Base-by-base conservation (phyloP, 2,797 vertebrate species). In the Sebastes variabilis region DNA sequence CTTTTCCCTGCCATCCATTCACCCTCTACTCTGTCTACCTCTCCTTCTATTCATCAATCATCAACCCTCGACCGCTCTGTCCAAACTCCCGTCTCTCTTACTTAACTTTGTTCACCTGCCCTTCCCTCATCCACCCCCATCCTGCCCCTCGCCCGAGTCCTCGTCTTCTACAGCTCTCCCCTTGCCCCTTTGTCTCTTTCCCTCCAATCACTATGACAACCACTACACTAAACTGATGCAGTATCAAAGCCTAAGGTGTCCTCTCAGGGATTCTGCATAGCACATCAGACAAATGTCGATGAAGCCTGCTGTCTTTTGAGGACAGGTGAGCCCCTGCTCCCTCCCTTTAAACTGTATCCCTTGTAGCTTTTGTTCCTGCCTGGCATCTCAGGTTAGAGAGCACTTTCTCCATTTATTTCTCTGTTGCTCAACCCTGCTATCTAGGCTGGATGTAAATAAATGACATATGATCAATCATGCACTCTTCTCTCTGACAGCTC, bases 201-300 rank as follows among this genome's bases (percentile, higher is more conserved):
- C 34, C 62, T 20, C 9, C n/a, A 8, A 52, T 84, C 73, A 66
- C 61, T 66, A 55, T 81, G 88, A 88, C 86, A 91, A 86, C 81
- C 78, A 56, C 75, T 70, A 82, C 82, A 85, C 80, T 62, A 79
- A 89, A 73, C 82, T 77, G 82, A 83, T 80, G 83, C 78, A 6
- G 81, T 84, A 92, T 91, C 90, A 89, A 82, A 90, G 86, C 84
- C 77, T 6, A 1, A 66, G 86, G 75, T 88, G 74, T 66, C 78
- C 84, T 87, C 72, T 32, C 4, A 1, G 73, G 86, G 84, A 80
- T 81, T 77, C 76, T 80, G 79, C 85, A 72, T 82, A 82, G 81
- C 71, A 52, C 79, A 75, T 89, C 87, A 88, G 84, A 92, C 89
- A 90, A 89, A 89, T 87, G 91, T 88, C 79, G 55, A 88, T 70